Evolutionary conservation across 2,888 invertebrate genomes (phyloP).

Genomic region (Eupithecia dodoneata): DNA sequence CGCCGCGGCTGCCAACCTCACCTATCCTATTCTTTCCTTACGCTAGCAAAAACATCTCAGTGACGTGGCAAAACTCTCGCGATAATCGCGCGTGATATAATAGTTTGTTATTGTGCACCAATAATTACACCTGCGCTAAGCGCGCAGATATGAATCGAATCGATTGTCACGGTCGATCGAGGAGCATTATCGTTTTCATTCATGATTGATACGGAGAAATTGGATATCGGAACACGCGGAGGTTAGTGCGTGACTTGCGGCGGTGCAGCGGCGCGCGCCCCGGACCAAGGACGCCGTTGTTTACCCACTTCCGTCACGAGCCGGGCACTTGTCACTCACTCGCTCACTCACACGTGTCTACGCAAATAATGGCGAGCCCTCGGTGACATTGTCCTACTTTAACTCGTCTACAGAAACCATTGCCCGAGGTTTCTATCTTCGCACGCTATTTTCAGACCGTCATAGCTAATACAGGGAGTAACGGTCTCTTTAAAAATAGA

Average conservation of each 20-base stretch:
- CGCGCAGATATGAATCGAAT: conserved; percentile 60
- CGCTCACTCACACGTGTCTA: conserved; percentile 74
- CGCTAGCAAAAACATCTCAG: conserved; percentile 34
- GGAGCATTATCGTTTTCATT: conserved; percentile 70
- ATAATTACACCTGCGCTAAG: conserved; percentile 61
- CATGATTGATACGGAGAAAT: conserved; percentile 66
- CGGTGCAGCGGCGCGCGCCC: conserved; percentile 59
- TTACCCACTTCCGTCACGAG: conserved; percentile 81
- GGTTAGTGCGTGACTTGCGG: conserved; percentile 66
- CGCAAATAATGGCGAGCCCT: conserved; percentile 82
- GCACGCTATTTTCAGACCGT: conserved; percentile 48
- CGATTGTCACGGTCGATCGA: conserved; percentile 66
- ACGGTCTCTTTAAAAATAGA: conserved; percentile 41
- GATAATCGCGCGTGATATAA: conserved; percentile 54
- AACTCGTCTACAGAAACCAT: conserved; percentile 74
- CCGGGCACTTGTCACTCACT: conserved; percentile 78
- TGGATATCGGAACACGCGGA: conserved; percentile 57
- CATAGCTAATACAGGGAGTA: conserved; percentile 40
- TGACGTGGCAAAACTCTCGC: conserved; percentile 45
- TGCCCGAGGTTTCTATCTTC: conserved; percentile 59
- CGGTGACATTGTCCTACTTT: conserved; percentile 80
- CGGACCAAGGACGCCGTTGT: conserved; percentile 80
- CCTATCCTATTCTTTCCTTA: conserved; percentile 8
- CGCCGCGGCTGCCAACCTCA: not conserved
- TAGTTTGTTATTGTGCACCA: conserved; percentile 57